Evolutionary conservation across 2,888 invertebrate genomes (phyloP), one percentile per base, ranked within the genome.

Genomic region (Macrophya annulata): DNA sequence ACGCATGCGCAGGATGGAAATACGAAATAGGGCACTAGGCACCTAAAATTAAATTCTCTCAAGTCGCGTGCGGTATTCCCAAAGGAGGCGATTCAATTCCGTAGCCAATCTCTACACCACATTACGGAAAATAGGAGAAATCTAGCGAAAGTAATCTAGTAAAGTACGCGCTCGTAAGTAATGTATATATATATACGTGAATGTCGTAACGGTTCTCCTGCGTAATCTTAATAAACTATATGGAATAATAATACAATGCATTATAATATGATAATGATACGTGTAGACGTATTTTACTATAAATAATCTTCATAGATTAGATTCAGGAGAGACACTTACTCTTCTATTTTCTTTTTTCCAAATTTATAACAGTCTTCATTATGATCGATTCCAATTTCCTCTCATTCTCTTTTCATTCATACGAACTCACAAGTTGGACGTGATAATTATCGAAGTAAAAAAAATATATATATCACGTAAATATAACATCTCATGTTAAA

Each of bases 71-170:
- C 83, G 83, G 83, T 71, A 48, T 82, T 59, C 71, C 85, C 43
- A 82, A 71, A 85, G 85, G 82, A 85, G 59, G 68, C 72, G 88
- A 90, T 90, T 91, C 93, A 91, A 92, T 93, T 93, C 92, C 90
- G 90, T 88, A 89, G 87, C 91, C 90, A 92, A 93, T 93, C 91
- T 90, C 88, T n/a, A n/a, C n/a, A 88, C 86, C 76, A 88, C 86
- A 91, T 91, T 90, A 90, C 90, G 89, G 91, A 90, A 93, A 93
- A 92, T 91, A 89, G 90, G 92, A 93, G 93, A 93, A 93, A 93
- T 90, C 91, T 88, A 88, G 91, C 89, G 92, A 92, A 92, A 92
- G 92, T 91, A 90, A 89, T 88, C 84, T 83, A 83, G 85, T 74
- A 85, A 68, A 48, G 83, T 83, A 68, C 45, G 48, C 81, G 59